These are phyloP conservation scores for Pterocles gutturalis DNA, from an alignment of 2,113 vertebrate genomes.

Conservation along the genomic window DNA sequence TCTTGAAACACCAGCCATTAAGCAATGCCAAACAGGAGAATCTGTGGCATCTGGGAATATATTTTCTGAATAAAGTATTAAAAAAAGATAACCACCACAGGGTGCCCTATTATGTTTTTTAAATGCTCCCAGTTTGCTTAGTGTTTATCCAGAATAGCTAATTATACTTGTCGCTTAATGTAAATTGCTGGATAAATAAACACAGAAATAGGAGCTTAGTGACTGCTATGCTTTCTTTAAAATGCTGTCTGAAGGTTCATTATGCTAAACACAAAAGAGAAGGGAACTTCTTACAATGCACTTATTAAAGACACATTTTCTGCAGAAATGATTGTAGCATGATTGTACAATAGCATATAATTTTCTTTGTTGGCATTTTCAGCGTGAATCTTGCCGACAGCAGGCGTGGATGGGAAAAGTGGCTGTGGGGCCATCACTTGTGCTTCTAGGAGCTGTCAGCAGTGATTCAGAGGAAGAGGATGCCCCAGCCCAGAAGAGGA, in stretches of 20 bases:
- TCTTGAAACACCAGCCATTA: neutral
- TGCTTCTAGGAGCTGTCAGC: neutral
- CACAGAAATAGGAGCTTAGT: conserved; percentile 44
- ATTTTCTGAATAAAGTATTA: conserved; percentile 5
- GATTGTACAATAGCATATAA: conserved; percentile 31
- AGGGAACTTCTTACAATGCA: conserved; percentile 38
- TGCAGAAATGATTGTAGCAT: conserved; percentile 27
- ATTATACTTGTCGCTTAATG: neutral
- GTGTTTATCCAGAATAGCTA: conserved; percentile 44
- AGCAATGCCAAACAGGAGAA: neutral
- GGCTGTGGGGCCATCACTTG: neutral
- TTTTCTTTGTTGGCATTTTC: conserved; percentile 59
- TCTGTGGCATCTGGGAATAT: neutral
- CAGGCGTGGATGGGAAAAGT: neutral
- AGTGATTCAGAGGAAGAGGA: neutral
- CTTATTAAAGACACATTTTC: conserved; percentile 62
- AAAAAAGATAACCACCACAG: neutral
- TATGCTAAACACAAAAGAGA: conserved; percentile 50
- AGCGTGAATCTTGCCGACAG: neutral
- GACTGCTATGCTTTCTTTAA: conserved; percentile 27
- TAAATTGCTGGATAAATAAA: conserved; percentile 62
- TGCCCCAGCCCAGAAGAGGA: neutral
- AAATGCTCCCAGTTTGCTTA: conserved; percentile 18
- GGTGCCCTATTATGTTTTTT: conserved; percentile 21
- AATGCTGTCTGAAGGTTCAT: conserved; percentile 44